Base-by-base conservation (phyloP, 2,113 vertebrate species). In the Boulengerochromis microlepis region DNA sequence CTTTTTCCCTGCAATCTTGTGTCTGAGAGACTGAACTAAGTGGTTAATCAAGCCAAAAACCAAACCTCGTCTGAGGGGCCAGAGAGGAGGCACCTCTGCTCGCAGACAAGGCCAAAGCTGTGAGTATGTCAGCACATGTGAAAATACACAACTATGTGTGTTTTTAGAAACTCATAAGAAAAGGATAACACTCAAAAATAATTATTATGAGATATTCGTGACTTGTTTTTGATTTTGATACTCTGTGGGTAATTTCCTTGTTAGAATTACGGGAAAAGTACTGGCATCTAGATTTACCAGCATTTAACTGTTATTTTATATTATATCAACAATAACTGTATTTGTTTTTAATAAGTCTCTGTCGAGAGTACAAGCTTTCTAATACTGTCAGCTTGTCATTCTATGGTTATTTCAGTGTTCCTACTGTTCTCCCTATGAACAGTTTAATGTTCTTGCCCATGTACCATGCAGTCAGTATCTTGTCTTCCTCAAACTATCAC, bases 1-100 rank as follows among this genome's bases (percentile, higher is more conserved):
- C 93, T 92, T 94, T 96, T 91, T 95, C 91, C 85, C 90, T 91
- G 95, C 93, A 94, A 95, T 96, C 93, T 95, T 89, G 90, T 90
- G 92, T 91, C 94, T 92, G 94, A 96, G 95, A 95, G 95, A 90
- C 57, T 74, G 88, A 93, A 94, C 93, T 93, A 95, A 96, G 94
- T 95, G 94, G 88, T 95, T 95, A 95, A 96, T 96, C 96, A 96
- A 93, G 95, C 89, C 91, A 85, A 86, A 94, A 90, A 88, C 78
- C 56, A 83, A 86, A 89, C 64, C 45, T 42, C 40, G 87, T 93
- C 92, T 94, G 92, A 91, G 90, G 82, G 87, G 82, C 81, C 78
- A 35, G 81, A 87, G 88, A 94, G 89, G 90, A 87, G 89, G 91
- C 69, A 85, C 91, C 89, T 81, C 54, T 76, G 69, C 89, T 92